Evolutionary conservation across 2,113 vertebrate species (phyloP).

Genomic region (Mormyrus lacerda): DNA sequence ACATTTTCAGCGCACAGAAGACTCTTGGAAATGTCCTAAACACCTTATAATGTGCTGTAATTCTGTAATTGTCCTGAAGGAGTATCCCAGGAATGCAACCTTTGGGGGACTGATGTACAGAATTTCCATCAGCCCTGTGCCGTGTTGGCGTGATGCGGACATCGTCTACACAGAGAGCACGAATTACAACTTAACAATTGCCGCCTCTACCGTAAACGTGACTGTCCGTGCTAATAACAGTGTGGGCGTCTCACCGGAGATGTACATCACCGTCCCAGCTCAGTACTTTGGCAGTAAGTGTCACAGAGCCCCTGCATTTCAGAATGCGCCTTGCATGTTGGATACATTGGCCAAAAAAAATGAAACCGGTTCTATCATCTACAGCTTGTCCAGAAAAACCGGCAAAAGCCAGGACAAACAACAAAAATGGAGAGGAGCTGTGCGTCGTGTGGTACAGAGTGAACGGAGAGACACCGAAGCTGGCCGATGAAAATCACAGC

Average conservation of each 20-base stretch:
- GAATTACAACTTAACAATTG: constrained; percentile 21
- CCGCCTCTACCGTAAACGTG: constrained; percentile 40
- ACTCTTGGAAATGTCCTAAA: background rate
- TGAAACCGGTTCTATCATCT: background rate
- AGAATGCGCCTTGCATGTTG: background rate
- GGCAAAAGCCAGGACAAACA: background rate
- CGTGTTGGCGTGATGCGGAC: constrained; percentile 17
- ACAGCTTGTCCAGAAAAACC: constrained; percentile 40
- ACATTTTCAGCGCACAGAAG: background rate
- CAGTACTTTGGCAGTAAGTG: constrained; percentile 38
- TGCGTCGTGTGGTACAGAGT: constrained; percentile 52
- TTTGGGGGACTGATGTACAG: constrained; percentile 24
- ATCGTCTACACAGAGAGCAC: background rate
- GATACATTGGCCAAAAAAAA: background rate
- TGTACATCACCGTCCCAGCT: constrained; percentile 22
- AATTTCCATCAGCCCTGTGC: constrained; percentile 20
- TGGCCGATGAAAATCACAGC: constrained; percentile 23
- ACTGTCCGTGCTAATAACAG: constrained; percentile 38
- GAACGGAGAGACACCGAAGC: constrained; percentile 28
- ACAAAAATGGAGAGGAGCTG: background rate
- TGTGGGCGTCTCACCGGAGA: constrained; percentile 37
- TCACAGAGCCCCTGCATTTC: background rate
- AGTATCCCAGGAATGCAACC: constrained; percentile 14
- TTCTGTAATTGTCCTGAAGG: constrained; percentile 30
- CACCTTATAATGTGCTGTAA: background rate